Evolutionary conservation across 1,140 invertebrate genomes (phyloP).

Genomic region (Panagrolaimus sp.): DNA sequence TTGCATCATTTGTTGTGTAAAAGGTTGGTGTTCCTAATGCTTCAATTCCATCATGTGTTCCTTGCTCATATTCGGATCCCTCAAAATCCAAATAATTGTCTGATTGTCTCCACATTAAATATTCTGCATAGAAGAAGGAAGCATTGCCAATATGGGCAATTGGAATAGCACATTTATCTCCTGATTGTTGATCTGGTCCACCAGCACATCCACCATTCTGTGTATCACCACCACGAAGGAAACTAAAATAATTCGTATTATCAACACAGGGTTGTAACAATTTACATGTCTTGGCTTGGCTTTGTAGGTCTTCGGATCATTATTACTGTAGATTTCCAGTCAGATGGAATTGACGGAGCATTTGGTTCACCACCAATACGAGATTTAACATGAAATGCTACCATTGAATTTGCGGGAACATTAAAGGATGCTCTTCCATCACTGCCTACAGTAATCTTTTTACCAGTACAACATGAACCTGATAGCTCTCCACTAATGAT

Average conservation of each 20-base stretch:
- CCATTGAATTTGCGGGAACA: slow-evolving; percentile 34
- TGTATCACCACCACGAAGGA: slow-evolving; percentile 61
- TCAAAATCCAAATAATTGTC: slow-evolving; percentile 60
- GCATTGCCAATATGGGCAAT: slow-evolving; percentile 59
- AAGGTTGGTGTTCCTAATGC: slow-evolving; percentile 60
- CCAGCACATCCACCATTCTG: slow-evolving; percentile 40
- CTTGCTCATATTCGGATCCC: slow-evolving; percentile 17
- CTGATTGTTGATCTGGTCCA: slow-evolving; percentile 36
- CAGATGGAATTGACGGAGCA: slow-evolving; percentile 31
- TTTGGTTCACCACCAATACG: slow-evolving; percentile 12
- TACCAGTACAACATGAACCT: slow-evolving; percentile 31
- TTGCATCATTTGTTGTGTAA: slow-evolving; percentile 60
- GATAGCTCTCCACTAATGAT: slow-evolving; percentile 29
- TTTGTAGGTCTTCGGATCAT: slow-evolving; percentile 59
- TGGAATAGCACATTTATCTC: slow-evolving; percentile 55
- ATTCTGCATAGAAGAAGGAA: slow-evolving; percentile 57
- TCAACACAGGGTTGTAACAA: too few species aligned
- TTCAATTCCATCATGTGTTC: slow-evolving; percentile 48
- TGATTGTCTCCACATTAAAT: slow-evolving; percentile 59
- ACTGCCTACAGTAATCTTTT: not conserved
- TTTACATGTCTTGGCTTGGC: slow-evolving; percentile 61
- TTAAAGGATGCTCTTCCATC: slow-evolving; percentile 19
- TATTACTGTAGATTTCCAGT: slow-evolving; percentile 58
- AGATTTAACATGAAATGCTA: slow-evolving; percentile 48
- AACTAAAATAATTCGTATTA: too few species aligned